Base-by-base conservation (phyloP, 2,797 vertebrate species). In the Monodelphis domestica region DNA sequence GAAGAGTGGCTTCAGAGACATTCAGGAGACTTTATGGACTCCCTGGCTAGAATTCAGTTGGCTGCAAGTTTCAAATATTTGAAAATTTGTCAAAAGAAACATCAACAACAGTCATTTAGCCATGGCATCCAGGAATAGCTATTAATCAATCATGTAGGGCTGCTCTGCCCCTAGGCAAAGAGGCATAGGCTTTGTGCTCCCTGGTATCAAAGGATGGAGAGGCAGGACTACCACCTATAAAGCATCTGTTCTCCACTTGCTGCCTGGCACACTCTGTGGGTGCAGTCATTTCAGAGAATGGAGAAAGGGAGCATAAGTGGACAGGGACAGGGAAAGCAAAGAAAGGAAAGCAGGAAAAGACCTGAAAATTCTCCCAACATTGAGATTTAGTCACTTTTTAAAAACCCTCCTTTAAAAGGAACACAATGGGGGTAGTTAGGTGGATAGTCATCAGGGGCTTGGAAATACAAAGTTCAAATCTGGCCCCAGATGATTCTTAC, bases 71-170 rank as follows among this genome's bases (percentile, higher is more conserved):
- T 26, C 9, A 10, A 24, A 84, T 84, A 84, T 84, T 84, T 84
- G 70, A 84, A 84, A 84, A 84, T 84, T 84, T 84, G 38, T 84
- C 70, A 84, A 84, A 84, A 45, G 70, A 84, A 84, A 50, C 70
- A 50, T 84, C 70, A 84, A 84, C 70, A 84, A 45, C 38, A 84
- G 38, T 84, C 70, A 84, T 38, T 84, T 84, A 50, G 70, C 70
- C 70, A 50, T 26, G 9, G 70, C 70, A 84, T 84, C 70, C 70
- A 84, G 70, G 38, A 84, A 84, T 84, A 84, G 70, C 70, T 84
- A 84, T 45, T 84, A 84, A 84, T 84, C 70, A 84, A 84, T 50
- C 70, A 11, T 12, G 38, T 50, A 78, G 38, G 38, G n/a, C 38
- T 78, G 17, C 38, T 50, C 10, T 50, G 38, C 70, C 70, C 63